A percentile compares a stretch with the other conserved stretches of the same genome.
Evolutionary conservation across 92 coral and sea anemone species (phyloP).

Genomic region (Parazoanthus swiftii): DNA sequence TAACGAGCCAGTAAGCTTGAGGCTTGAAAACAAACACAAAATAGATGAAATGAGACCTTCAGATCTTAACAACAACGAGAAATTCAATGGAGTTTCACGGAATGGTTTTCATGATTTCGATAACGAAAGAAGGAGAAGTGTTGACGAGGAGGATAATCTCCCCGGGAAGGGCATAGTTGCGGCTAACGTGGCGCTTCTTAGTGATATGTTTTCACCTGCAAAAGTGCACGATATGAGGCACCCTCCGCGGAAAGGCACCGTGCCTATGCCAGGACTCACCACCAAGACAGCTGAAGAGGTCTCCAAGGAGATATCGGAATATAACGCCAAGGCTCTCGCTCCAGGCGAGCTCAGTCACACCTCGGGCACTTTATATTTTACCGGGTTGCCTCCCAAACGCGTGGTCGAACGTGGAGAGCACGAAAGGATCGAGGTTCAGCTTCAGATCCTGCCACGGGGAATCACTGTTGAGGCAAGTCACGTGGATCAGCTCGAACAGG

Average conservation of each 20-base stretch:
- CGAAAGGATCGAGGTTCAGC: constrained; percentile 21
- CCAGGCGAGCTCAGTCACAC: constrained; percentile 88
- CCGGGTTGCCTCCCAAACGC: constrained; percentile 80
- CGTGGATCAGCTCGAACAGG: constrained; percentile 27
- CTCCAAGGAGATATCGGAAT: constrained; percentile 82
- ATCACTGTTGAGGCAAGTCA: constrained; percentile 32
- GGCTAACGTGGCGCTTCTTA: constrained; percentile 79
- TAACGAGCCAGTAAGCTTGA: constrained; percentile 41
- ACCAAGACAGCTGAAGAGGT: constrained; percentile 78
- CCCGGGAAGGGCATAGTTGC: constrained; percentile 92
- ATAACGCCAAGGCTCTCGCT: constrained; percentile 92
- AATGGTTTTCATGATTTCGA: constrained; percentile 35
- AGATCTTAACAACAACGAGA: constrained; percentile 55
- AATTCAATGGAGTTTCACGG: constrained; percentile 25
- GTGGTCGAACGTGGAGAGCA: constrained; percentile 61
- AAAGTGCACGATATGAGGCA: constrained; percentile 47
- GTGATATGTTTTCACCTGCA: constrained; percentile 79
- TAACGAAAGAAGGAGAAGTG: constrained; percentile 42
- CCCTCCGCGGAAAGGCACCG: constrained; percentile 74
- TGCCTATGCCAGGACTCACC: constrained; percentile 91
- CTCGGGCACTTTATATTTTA: constrained; percentile 74
- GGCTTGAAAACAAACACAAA: constrained; percentile 26
- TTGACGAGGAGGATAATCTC: constrained; percentile 42
- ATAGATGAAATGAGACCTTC: constrained; percentile 28
- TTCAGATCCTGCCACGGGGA: constrained; percentile 40